Percentiles rank a stretch among this genome's conserved stretches.
phyloP scores from a whole-genome alignment of 2,113 vertebrate species.

The Phaetusa simplex region DNA sequence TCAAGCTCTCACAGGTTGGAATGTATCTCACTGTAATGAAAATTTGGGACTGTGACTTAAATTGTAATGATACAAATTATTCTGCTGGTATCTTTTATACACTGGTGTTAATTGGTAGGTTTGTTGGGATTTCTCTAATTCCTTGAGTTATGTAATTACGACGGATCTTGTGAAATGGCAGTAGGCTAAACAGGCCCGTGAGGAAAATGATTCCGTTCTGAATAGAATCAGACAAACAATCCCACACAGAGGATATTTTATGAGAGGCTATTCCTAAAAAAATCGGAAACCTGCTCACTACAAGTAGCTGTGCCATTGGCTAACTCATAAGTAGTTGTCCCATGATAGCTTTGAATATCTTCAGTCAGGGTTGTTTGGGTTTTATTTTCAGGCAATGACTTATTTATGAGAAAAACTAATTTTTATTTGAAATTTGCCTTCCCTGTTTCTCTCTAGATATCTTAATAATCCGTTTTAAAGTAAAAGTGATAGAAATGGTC shows the following conservation, averaged over 20 bases:
- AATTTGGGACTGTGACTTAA: slow-evolving; percentile 15
- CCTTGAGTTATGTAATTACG: neutral
- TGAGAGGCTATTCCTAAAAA: neutral
- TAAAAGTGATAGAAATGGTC: neutral
- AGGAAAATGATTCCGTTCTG: neutral
- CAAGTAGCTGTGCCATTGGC: neutral
- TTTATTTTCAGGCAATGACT: neutral
- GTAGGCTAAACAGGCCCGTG: neutral
- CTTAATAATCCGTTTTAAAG: neutral
- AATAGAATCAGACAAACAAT: neutral
- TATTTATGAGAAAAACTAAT: neutral
- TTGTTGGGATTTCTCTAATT: neutral
- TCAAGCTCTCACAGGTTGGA: slow-evolving; percentile 19
- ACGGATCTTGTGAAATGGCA: neutral
- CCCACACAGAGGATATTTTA: neutral
- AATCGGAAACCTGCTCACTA: neutral
- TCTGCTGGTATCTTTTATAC: neutral
- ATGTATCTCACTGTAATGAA: slow-evolving; percentile 27
- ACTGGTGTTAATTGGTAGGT: neutral
- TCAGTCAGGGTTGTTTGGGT: neutral
- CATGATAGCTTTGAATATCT: neutral
- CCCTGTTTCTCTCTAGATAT: neutral
- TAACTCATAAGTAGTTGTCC: neutral
- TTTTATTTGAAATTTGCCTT: neutral
- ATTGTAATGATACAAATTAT: neutral